Evolutionary conservation across 1,140 invertebrate genomes (phyloP), one percentile per base, ranked within the genome.

Genomic region (Drosophila busckii): DNA sequence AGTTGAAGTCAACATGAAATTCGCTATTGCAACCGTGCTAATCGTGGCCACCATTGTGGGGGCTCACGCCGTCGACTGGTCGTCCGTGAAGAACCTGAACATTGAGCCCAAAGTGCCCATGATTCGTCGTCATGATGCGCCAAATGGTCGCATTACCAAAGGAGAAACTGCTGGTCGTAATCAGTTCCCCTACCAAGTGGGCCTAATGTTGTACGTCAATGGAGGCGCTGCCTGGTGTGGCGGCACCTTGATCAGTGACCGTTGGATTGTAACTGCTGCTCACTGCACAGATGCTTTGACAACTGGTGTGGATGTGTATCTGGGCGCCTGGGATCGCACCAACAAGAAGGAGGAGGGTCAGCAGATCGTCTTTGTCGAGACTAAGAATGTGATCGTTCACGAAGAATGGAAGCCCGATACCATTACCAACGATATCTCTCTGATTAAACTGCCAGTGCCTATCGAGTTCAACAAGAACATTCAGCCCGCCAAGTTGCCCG

Each of bases 201-300:
- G 87, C 1, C 73, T 90, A 0, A 35, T 89, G 54, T 71, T 88
- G 8, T 84, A 70, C 46, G 4, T 69, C 0, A 0, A 9, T 0
- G 88, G 87, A 1, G 55, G 56, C 0, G 71, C 87, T 4, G 68
- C 46, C 44, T 87, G 83, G 52, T 93, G 92, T 67, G 92, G 92
- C 1, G 92, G 90, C 7, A 89, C 89, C 29, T 52, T 93, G 38
- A 88, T 92, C 28, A 87, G 87, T 40, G 49, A 85, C 13, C 55
- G 88, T 10, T 91, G 89, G 88, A 78, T 92, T 6, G 44, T 93
- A n/a, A 90, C 90, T 3, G 91, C 92, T 3, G 92, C 90, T 5
- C 92, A 93, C 59, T 93, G 92, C 69, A 87, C 88, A 37, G 88
- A 88, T 7, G 34, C 38, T 3, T 4, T 82, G 88, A 89, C 50